Evolutionary conservation across 2,113 vertebrate genomes (phyloP).

Genomic region (Scolopax mira): DNA sequence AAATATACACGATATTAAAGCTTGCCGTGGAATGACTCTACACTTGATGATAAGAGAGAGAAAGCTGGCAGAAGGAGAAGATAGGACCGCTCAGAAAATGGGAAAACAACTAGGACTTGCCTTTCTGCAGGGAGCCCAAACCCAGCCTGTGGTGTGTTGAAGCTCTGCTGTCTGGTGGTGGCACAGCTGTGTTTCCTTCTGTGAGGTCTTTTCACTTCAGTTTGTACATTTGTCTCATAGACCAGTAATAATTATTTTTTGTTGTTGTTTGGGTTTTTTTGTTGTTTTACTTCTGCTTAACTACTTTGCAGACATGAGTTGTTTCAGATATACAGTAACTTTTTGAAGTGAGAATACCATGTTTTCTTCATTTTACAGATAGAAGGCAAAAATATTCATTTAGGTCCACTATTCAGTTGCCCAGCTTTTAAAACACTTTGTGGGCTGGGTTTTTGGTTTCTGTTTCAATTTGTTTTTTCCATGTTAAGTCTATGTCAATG

Average conservation of each 20-base stretch:
- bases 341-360: background rate
- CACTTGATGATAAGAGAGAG: background rate
- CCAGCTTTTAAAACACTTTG: background rate
- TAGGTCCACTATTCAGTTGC: background rate
- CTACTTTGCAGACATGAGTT: background rate
- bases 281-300: background rate
- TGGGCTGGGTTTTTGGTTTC: background rate
- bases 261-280: accelerated
- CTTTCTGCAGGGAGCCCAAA: background rate
- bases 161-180: background rate
- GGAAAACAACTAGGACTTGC: background rate
- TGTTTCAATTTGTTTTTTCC: background rate
- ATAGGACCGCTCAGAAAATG: background rate
- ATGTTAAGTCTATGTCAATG: background rate
- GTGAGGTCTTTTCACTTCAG: background rate
- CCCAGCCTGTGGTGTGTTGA: background rate
- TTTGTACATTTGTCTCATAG: background rate
- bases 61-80: background rate
- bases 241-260: background rate
- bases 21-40: background rate
- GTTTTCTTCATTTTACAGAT: background rate
- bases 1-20: background rate
- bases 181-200: accelerated
- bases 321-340: background rate
- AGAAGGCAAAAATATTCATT: background rate